A percentile compares a stretch with the other conserved stretches of the same genome.
These are phyloP conservation scores for Marmota flaviventris DNA, from an alignment of 2,113 vertebrate genomes.

Conservation along the genomic window DNA sequence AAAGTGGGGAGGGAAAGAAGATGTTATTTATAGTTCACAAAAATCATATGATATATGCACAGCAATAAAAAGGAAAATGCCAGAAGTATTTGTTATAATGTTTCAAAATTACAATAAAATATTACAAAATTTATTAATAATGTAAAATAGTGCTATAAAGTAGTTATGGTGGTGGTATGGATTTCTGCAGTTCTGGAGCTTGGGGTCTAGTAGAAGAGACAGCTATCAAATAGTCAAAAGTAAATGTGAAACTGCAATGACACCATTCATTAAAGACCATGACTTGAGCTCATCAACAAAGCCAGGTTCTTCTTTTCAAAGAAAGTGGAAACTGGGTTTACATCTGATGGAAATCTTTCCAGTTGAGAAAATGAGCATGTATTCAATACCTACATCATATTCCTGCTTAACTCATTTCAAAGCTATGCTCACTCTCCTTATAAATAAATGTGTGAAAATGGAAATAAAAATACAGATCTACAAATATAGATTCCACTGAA, in stretches of 20 bases:
- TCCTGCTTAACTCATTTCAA: background rate
- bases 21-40: background rate
- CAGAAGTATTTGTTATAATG: background rate
- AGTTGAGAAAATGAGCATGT: background rate
- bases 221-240: background rate
- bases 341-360: background rate
- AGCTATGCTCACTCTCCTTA: background rate
- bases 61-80: background rate
- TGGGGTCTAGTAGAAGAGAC: background rate
- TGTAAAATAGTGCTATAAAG: background rate
- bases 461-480: background rate
- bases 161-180: no score
- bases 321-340: background rate
- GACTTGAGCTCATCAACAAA: background rate
- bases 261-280: background rate
- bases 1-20: background rate
- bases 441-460: background rate
- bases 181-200: background rate
- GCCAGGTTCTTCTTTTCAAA: background rate
- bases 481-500: background rate
- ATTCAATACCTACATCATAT: background rate
- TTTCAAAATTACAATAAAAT: conserved; percentile 13
- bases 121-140: background rate
- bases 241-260: background rate
- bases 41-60: background rate